phyloP scores from a whole-genome alignment of 2,113 vertebrate genomes.

The Ciconia maguari region DNA sequence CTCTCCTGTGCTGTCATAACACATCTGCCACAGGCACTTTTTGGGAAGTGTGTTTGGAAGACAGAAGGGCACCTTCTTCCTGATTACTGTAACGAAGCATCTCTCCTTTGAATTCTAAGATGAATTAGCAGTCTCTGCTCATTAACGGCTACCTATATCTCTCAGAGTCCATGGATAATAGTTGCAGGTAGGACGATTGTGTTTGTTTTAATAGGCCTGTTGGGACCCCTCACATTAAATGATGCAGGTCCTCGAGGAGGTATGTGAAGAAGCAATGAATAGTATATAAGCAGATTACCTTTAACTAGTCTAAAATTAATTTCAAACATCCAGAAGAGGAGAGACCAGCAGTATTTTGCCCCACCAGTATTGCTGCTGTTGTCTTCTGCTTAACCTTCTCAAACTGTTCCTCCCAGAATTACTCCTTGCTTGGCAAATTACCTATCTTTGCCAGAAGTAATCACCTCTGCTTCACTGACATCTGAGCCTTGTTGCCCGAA shows the following conservation, averaged over 20 bases:
- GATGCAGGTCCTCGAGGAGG: background rate
- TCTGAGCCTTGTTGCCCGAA: background rate
- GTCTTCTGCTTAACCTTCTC: background rate
- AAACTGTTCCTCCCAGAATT: background rate
- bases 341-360: background rate
- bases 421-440: background rate
- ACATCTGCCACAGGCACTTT: background rate
- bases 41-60: background rate
- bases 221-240: background rate
- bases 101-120: background rate
- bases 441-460: background rate
- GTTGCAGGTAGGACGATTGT: background rate
- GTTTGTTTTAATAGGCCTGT: constrained; percentile 12
- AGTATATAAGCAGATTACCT: background rate
- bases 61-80: constrained; percentile 7
- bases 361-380: background rate
- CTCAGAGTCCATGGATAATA: background rate
- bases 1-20: background rate
- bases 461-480: background rate
- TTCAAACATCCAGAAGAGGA: background rate
- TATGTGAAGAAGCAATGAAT: background rate
- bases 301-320: background rate
- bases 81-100: background rate
- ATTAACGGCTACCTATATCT: background rate
- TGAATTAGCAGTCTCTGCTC: constrained; percentile 27